These are phyloP conservation scores for Cyclopterus lumpus DNA, from an alignment of 2,797 vertebrate species.

Conservation along the genomic window DNA sequence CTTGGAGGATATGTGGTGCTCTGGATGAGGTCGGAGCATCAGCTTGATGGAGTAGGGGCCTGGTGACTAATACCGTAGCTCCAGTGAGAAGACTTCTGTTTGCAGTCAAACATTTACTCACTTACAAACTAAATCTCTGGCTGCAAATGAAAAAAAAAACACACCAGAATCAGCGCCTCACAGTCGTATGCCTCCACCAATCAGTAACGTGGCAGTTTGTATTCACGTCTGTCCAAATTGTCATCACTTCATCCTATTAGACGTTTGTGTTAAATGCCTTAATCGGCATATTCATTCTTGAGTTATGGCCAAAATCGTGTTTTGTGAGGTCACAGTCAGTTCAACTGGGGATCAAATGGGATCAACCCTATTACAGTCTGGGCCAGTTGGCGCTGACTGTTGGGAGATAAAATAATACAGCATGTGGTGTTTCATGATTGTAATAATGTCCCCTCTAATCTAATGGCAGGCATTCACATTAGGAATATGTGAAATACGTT, in stretches of 20 bases:
- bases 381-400: conserved; percentile 63
- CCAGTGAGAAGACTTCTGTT: not conserved
- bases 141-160: not conserved
- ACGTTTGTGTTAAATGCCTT: not conserved
- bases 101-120: not conserved
- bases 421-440: conserved; percentile 66
- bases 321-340: not conserved
- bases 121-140: not conserved
- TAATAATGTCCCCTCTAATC: conserved; percentile 59
- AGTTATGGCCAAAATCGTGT: not conserved
- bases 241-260: not conserved
- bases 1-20: not conserved
- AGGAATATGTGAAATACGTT: conserved; percentile 53
- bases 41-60: not conserved
- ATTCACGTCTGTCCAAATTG: not conserved
- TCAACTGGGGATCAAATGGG: conserved; percentile 24
- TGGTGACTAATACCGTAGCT: not conserved
- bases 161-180: not conserved
- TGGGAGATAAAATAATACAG: conserved; percentile 58
- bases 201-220: not conserved
- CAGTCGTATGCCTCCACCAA: not conserved
- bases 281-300: not conserved
- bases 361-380: conserved; percentile 38
- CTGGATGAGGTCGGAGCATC: not conserved
- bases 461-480: conserved; percentile 55